Percentiles rank a stretch among this genome's conserved stretches.
Conservation (phyloP, 2,888 invertebrate species). For the Prenolepis imparis region DNA sequence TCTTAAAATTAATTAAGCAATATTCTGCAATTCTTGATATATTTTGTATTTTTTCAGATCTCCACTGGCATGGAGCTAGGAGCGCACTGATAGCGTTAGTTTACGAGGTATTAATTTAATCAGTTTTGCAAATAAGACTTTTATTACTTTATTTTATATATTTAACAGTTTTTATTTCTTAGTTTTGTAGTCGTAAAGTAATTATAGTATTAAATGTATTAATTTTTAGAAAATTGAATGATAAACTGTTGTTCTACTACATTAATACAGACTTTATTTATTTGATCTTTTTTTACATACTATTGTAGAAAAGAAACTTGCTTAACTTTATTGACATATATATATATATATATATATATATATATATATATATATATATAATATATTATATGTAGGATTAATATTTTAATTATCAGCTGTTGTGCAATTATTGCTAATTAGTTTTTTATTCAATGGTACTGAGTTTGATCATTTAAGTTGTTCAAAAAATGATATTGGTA, state of each 20-base stretch:
- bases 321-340: constrained; percentile 2
- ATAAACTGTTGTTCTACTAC: constrained; percentile 3
- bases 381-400: background rate
- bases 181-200: background rate
- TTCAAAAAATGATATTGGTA: background rate
- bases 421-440: background rate
- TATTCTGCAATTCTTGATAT: background rate
- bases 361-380: too few relatives aligned
- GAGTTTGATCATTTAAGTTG: background rate
- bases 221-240: constrained; percentile 7
- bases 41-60: constrained; percentile 82
- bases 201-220: background rate
- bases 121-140: background rate
- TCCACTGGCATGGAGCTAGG: constrained; percentile 87
- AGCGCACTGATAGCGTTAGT: constrained; percentile 86
- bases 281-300: background rate
- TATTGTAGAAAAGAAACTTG: background rate
- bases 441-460: background rate
- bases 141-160: too few relatives aligned
- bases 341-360: background rate
- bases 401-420: background rate
- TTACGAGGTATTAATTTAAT: constrained; percentile 80
- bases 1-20: background rate
- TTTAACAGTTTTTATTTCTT: background rate
- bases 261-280: background rate